A percentile compares a stretch with the other conserved stretches of the same genome.
These are phyloP conservation scores for Natrix natrix DNA, from an alignment of 2,797 vertebrate genomes.

Conservation along the genomic window DNA sequence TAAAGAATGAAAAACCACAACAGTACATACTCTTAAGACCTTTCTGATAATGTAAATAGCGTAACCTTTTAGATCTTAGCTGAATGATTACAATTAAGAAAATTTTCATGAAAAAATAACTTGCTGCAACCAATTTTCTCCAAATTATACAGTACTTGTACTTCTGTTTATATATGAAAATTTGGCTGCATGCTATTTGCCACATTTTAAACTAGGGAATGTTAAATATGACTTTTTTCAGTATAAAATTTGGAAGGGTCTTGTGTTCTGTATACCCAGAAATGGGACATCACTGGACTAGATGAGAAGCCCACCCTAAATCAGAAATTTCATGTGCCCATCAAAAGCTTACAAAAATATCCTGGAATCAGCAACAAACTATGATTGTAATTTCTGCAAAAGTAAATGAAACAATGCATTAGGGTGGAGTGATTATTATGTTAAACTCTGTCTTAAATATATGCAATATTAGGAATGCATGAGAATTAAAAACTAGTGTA, in stretches of 20 bases:
- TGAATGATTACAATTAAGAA: neutral
- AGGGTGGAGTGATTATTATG: conserved; percentile 8
- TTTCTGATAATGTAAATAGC: neutral
- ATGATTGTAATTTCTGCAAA: neutral
- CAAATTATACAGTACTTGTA: neutral
- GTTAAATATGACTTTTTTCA: neutral
- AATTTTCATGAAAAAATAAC: neutral
- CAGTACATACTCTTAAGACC: neutral
- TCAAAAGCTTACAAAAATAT: neutral
- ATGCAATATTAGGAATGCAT: neutral
- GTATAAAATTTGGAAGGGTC: neutral
- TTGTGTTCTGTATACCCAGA: neutral
- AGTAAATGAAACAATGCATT: conserved; percentile 8
- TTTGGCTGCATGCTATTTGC: neutral
- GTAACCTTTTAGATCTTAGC: neutral
- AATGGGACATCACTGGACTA: neutral
- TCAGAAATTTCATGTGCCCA: neutral
- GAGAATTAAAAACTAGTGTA: conserved; percentile 48
- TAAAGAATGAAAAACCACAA: neutral
- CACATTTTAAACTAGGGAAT: neutral
- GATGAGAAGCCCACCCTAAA: neutral
- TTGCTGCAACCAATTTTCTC: neutral
- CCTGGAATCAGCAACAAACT: neutral
- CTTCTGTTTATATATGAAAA: neutral
- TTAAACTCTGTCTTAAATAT: conserved; percentile 25